Evolutionary conservation across 2,113 vertebrate species (phyloP), one percentile per base, ranked within the genome.

Genomic region (Oxyura jamaicensis): DNA sequence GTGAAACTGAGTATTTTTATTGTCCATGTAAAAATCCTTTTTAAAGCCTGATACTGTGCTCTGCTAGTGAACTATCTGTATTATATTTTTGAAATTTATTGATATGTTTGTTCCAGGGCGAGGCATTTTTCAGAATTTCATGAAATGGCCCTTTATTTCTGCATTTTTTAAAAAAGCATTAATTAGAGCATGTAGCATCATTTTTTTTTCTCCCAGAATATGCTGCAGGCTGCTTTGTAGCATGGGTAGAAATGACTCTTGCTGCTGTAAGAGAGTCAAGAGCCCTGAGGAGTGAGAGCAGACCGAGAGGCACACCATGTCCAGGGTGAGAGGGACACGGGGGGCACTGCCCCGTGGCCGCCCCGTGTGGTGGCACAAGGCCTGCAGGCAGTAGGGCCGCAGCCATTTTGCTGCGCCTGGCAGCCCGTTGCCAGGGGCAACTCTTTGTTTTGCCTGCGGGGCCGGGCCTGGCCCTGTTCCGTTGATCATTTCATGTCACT

Each of bases 401-500:
- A 44, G 72, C 58, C 76, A 3, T 15, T 5, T 18, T 65, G 46
- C 44, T 67, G 55, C 68, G 86, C 31, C 78, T 71, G 65, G 41
- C 36, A 67, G n/a, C 15, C 58, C 63, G 42, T 89, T 84, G 69
- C 66, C 58, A 56, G 42, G 44, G 56, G 17, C n/a, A 84, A 29
- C 46, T 8, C 1, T 50, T 90, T 71, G n/a, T 74, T 74, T 91
- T 89, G 44, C 31, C 22, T 11, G 18, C 66, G 28, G 55, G 67
- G 10, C 33, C 1, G 4, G 28, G 8, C 68, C 39, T 65, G 46
- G 13, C 33, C 16, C 26, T 41, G 28, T 63, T 56, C 1, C 0
- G 0, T 25, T 62, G 42, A 42, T 68, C 23, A 5, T 63, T 91
- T 81, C 39, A 1, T 23, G 2, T 65, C 1, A 0, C 3, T 39